Base-by-base conservation (phyloP, 2,797 vertebrate species). In the Hippocampus kuda region DNA sequence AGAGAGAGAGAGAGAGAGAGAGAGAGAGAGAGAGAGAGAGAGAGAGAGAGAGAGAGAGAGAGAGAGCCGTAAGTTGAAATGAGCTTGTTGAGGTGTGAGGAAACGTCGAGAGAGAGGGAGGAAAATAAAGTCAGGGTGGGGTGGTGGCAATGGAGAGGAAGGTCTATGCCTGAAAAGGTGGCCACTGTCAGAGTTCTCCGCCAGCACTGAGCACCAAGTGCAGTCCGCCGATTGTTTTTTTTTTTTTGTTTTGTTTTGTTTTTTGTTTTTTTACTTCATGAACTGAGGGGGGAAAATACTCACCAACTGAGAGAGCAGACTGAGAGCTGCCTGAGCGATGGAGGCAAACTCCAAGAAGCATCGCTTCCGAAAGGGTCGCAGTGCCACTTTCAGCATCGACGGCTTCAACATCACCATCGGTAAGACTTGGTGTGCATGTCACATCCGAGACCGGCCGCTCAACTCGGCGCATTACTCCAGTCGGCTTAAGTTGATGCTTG, bases 341-440 rank as follows among this genome's bases (percentile, higher is more conserved):
- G 94, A 96, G 80, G 84, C 91, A 41, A 90, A 88, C 81, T 90
- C 87, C 81, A 94, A 89, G 88, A 98, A 97, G 86, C 93, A 95
- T 81, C 91, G 92, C 68, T 95, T 97, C 87, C 95, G 94, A 80
- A 98, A 98, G 88, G 94, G 94, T 88, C 90, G 91, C 84, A 96
- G 94, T 87, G 94, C 94, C 80, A 95, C 94, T 83, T 97, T 98
- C 91, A 96, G 93, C 92, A 96, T 98, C 68, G 95, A 98, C 73
- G 96, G 95, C 86, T 98, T 93, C 85, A 97, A 93, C 92, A 96
- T 99, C 88, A 97, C 95, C 44, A 96, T 97, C 76, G 96, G 97
- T 99, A 92, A 97, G 95, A 65, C 61, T 63, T 22, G n/a, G 68
- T 68, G 56, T 26, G 72, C 72, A 68, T 71, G 73, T 75, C 78